These are phyloP conservation scores for Nebria brevicollis DNA, from an alignment of 2,888 invertebrate genomes.

Conservation along the genomic window DNA sequence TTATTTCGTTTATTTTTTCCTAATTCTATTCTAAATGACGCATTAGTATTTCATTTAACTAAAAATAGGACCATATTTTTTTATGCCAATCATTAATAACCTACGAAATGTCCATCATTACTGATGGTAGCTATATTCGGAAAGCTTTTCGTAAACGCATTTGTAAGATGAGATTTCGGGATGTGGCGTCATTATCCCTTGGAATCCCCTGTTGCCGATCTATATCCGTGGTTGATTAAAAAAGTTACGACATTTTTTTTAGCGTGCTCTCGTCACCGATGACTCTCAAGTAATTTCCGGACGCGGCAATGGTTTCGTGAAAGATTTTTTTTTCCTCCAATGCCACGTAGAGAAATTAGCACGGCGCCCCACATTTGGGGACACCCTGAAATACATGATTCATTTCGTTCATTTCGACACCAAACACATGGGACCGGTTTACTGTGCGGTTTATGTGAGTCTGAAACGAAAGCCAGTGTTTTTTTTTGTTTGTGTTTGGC, in stretches of 20 bases:
- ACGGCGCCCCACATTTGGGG: background rate
- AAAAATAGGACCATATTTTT: background rate
- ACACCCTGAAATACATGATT: conserved; percentile 7
- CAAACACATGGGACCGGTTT: conserved; percentile 10
- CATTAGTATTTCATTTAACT: background rate
- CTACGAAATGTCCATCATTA: conserved; percentile 37
- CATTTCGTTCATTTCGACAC: conserved; percentile 9
- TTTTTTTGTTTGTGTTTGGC: background rate
- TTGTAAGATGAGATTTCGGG: conserved; percentile 23
- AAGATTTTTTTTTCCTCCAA: background rate
- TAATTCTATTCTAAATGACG: no score
- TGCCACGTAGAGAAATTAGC: background rate
- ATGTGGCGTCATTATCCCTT: conserved; percentile 38
- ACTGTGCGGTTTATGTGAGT: conserved; percentile 7
- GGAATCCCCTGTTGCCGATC: conserved; percentile 9
- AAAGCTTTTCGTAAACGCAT: conserved; percentile 13
- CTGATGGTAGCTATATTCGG: conserved; percentile 25
- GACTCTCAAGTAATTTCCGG: conserved; percentile 17
- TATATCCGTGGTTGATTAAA: conserved; percentile 39
- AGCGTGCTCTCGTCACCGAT: conserved; percentile 9
- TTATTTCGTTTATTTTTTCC: no score
- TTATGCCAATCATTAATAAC: conserved; percentile 32
- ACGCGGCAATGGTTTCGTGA: background rate
- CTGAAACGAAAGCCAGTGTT: background rate
- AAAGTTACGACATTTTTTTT: conserved; percentile 40